Conservation (phyloP, 30 jellyfish, hydroid and myxozoan species). For the Aurelia sp. region DNA sequence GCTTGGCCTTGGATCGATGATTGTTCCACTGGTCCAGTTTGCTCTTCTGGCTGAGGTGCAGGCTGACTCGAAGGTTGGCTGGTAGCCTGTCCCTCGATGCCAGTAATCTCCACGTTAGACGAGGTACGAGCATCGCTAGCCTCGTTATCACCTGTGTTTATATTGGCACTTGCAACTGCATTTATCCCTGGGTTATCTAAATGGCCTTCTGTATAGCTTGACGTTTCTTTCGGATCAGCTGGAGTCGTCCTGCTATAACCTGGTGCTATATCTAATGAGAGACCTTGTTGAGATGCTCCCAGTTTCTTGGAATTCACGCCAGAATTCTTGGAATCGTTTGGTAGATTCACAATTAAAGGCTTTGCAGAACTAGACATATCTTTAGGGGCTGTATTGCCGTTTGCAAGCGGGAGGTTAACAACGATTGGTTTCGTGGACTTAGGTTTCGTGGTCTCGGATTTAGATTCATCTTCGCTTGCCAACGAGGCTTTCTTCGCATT, state of each 20-base stretch:
- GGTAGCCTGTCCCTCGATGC: slow-evolving; percentile 28
- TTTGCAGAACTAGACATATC: neutral
- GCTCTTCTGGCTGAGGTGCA: slow-evolving; percentile 9
- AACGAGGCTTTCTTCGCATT: neutral
- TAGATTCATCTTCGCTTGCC: neutral
- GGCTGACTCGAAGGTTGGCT: slow-evolving; percentile 15
- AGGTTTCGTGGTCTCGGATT: neutral
- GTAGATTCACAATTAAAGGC: neutral
- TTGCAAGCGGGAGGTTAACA: slow-evolving; percentile 55
- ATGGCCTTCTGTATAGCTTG: slow-evolving; percentile 80
- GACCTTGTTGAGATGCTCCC: slow-evolving; percentile 35
- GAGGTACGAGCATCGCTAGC: slow-evolving; percentile 38
- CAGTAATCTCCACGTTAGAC: slow-evolving; percentile 54
- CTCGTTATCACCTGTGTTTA: slow-evolving; percentile 48
- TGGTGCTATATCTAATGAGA: slow-evolving; percentile 34
- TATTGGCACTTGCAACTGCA: slow-evolving; percentile 74
- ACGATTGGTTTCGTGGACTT: slow-evolving; percentile 27
- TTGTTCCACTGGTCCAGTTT: neutral
- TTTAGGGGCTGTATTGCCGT: neutral
- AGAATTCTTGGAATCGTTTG: no score
- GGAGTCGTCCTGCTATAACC: slow-evolving; percentile 18
- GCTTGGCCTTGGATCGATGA: neutral
- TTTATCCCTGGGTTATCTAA: slow-evolving; percentile 60
- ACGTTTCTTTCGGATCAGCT: slow-evolving; percentile 55
- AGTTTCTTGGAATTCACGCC: neutral